Percentiles rank a stretch among this genome's conserved stretches.
Evolutionary conservation across 2,113 vertebrate genomes (phyloP).

Genomic region (Misgurnus mizolepis): DNA sequence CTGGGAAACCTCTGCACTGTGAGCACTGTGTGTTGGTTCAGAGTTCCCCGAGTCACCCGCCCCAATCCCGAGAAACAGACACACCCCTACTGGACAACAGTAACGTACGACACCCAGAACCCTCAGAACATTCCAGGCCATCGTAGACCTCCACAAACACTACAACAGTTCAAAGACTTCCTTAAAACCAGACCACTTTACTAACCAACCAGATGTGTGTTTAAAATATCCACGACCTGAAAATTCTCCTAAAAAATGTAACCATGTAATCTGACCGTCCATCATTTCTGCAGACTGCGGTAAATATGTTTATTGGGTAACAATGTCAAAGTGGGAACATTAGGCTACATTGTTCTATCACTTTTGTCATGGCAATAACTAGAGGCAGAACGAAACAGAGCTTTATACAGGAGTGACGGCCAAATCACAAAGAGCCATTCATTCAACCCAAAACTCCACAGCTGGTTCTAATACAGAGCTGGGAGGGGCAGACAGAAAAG

Average conservation of each 20-base stretch:
- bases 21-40: slow-evolving; percentile 61
- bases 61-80: slow-evolving; percentile 48
- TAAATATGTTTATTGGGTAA: slow-evolving; percentile 38
- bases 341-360: slow-evolving; percentile 62
- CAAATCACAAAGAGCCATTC: slow-evolving; percentile 80
- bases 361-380: slow-evolving; percentile 64
- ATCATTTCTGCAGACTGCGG: slow-evolving; percentile 27
- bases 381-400: slow-evolving; percentile 58
- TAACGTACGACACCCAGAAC: neutral
- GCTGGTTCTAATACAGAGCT: slow-evolving; percentile 78
- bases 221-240: neutral
- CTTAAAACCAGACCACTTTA: neutral
- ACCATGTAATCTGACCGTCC: neutral
- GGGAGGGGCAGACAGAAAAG: slow-evolving; percentile 61
- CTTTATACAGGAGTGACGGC: slow-evolving; percentile 65
- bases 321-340: slow-evolving; percentile 60
- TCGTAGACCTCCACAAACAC: neutral
- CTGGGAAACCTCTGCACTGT: slow-evolving; percentile 59
- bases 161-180: neutral
- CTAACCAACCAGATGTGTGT: neutral
- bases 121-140: neutral
- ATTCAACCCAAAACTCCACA: slow-evolving; percentile 71
- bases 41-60: slow-evolving; percentile 59
- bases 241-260: neutral
- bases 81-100: slow-evolving; percentile 44